Base-by-base conservation (phyloP, 2,888 invertebrate genomes). In the Gari tellinella region DNA sequence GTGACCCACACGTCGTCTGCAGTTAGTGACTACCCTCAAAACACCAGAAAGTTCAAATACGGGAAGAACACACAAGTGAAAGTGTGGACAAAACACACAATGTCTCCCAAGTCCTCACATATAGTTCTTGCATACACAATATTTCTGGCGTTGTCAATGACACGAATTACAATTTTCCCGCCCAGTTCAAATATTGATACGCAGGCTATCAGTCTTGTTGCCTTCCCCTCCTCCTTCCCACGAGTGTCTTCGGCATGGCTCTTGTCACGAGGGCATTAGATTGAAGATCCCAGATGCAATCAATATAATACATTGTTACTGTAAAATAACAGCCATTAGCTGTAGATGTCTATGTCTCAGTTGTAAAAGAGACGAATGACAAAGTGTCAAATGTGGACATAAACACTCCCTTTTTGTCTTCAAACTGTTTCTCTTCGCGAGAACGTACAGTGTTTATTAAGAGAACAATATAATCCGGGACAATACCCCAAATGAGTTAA, bases 21-120 rank as follows among this genome's bases (percentile, higher is more conserved):
- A 52, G 19, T 45, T 26, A 15, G 49, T 10, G 19, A 65, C 31
- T 2, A 64, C n/a, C 25, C 40, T 72, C 14, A 46, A 23, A 17
- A 60, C 51, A 1, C 12, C 10, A 7, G 51, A 46, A 14, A 57
- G 23, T 37, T 64, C 65, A 10, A 65, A 38, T 7, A 60, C 40
- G 15, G 65, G 64, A 45, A 48, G 56, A 2, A 65, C 61, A 38
- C 55, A 64, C 1, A 70, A 37, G 45, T 70, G 70, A 10, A 70
- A 17, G n/a, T n/a, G n/a, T n/a, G n/a, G n/a, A n/a, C n/a, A n/a
- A n/a, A n/a, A n/a, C n/a, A n/a, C n/a, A 15, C 56, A 65, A 49
- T 60, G 60, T 19, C 31, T 10, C 62, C 43, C 4, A 52, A 45
- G 53, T 57, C 66, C 1, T 45, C 37, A 61, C 66, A 60, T 3